A percentile compares a stretch with the other conserved stretches of the same genome.
Evolutionary conservation across 1,140 invertebrate species (phyloP).

Genomic region (Zaprionus tsacasi): DNA sequence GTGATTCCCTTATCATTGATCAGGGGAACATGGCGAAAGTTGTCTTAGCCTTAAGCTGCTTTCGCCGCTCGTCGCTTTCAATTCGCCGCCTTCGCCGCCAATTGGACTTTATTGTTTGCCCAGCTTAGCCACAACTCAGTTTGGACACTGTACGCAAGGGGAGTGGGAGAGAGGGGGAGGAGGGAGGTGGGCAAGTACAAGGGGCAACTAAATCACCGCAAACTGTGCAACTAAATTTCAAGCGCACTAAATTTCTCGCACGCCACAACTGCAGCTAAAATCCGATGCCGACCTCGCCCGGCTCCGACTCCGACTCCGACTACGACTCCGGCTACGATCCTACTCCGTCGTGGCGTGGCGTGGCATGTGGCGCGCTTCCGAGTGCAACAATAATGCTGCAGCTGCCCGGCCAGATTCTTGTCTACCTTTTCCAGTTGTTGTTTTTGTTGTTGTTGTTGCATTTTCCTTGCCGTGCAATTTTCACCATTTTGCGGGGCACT

Average conservation of each 20-base stretch:
- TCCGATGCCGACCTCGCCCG: slow-evolving; percentile 4
- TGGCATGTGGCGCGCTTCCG: slow-evolving; percentile 8
- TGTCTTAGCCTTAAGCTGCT: neutral
- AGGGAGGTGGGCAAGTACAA: neutral
- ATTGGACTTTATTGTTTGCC: slow-evolving; percentile 37
- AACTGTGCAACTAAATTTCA: slow-evolving; percentile 77
- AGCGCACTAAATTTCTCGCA: slow-evolving; percentile 73
- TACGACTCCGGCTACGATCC: neutral
- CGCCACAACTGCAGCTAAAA: slow-evolving; percentile 47
- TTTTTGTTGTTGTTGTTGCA: slow-evolving; percentile 52
- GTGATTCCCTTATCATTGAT: neutral
- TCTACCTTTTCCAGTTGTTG: slow-evolving; percentile 16
- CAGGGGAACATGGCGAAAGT: neutral
- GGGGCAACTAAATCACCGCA: slow-evolving; percentile 76
- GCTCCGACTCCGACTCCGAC: neutral
- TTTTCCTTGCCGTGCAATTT: slow-evolving; percentile 74
- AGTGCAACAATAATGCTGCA: slow-evolving; percentile 40
- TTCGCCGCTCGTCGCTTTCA: neutral
- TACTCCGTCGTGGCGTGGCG: slow-evolving; percentile 12
- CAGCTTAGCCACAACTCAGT: slow-evolving; percentile 23
- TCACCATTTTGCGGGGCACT: slow-evolving; percentile 78
- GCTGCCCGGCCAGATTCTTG: slow-evolving; percentile 57
- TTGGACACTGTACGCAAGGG: neutral
- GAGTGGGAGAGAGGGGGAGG: neutral
- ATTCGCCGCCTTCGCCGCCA: neutral